Conservation (phyloP, 2,888 invertebrate species). For the Drepanosiphum platanoidis region DNA sequence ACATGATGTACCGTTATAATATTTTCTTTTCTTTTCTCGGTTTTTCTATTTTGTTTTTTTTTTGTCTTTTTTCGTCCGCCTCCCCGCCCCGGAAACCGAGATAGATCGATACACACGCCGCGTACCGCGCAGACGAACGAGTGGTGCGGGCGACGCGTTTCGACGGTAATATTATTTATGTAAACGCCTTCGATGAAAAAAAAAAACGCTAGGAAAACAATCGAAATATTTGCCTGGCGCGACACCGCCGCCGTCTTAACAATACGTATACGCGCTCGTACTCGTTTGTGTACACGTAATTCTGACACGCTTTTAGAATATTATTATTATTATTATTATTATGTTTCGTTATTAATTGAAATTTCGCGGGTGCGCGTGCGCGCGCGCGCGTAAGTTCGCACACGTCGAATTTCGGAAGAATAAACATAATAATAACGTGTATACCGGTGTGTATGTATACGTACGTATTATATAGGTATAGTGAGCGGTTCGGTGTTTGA, state of each 20-base stretch:
- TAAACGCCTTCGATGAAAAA: too few species aligned
- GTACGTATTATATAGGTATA: background rate
- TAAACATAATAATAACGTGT: too few species aligned
- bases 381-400: background rate
- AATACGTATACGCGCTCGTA: background rate
- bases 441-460: background rate
- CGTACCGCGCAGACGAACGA: too few species aligned
- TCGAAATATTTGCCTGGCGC: too few species aligned
- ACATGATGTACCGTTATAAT: background rate
- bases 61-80: too few species aligned
- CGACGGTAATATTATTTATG: too few species aligned
- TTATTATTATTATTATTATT: background rate
- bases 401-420: background rate
- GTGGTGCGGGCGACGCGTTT: too few species aligned
- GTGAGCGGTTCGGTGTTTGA: background rate
- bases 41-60: too few species aligned
- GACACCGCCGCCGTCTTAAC: background rate
- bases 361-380: background rate
- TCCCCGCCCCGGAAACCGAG: background rate
- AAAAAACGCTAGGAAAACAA: too few species aligned
- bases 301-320: constrained; percentile 5
- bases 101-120: background rate
- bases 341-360: constrained; percentile 5
- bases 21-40: too few species aligned
- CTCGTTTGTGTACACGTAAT: background rate